Evolutionary conservation across 2,888 invertebrate species (phyloP).

Genomic region (Anoplius nigerrimus): DNA sequence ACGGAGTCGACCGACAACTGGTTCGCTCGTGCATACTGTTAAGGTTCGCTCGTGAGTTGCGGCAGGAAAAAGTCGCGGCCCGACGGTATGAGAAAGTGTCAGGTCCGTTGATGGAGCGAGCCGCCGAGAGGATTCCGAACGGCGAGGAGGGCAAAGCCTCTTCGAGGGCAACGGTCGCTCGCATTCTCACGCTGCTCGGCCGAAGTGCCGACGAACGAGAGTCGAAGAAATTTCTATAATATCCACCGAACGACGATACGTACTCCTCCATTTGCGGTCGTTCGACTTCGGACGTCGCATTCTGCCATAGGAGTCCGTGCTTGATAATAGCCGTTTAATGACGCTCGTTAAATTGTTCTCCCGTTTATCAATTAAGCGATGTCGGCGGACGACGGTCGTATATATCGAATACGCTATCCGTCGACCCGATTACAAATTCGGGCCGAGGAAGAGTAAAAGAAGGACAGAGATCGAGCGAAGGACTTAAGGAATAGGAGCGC

Average conservation of each 20-base stretch:
- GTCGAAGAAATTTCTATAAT: constrained; percentile 3
- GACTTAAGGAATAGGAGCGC: not conserved
- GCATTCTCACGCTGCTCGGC: constrained; percentile 66
- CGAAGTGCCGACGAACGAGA: constrained; percentile 20
- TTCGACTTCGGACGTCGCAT: not conserved
- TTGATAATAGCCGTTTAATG: not conserved
- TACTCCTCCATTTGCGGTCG: not conserved
- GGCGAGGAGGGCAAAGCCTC: constrained; percentile 49
- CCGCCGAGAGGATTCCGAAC: constrained; percentile 51
- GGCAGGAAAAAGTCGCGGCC: constrained; percentile 56
- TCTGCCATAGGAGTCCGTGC: not conserved
- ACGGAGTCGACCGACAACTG: constrained; percentile 56
- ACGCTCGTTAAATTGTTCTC: not conserved
- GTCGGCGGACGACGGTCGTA: too few relatives aligned
- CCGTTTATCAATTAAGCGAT: not conserved
- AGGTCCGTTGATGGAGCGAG: constrained; percentile 59
- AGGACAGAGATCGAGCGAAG: not conserved
- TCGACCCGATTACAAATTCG: too few relatives aligned
- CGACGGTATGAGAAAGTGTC: constrained; percentile 67
- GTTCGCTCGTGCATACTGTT: constrained; percentile 56
- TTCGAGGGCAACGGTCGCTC: constrained; percentile 59
- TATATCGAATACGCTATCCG: too few relatives aligned
- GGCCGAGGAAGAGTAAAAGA: not conserved
- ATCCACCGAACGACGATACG: not conserved
- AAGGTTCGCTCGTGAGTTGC: constrained; percentile 43